phyloP scores from a whole-genome alignment of 2,113 vertebrate genomes.

The Pseudorectes ferrugineus region DNA sequence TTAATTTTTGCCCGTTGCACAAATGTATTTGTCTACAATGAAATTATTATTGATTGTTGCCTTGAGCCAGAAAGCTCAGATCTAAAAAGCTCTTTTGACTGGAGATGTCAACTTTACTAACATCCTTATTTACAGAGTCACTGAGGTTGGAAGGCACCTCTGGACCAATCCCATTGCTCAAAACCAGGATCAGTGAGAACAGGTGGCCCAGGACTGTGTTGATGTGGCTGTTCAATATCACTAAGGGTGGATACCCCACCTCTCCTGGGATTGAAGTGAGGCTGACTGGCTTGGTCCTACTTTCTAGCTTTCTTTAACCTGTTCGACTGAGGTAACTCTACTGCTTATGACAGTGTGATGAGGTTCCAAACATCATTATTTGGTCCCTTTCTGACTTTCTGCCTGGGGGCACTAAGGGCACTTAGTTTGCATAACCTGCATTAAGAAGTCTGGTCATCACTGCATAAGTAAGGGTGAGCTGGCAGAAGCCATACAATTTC shows the following conservation, averaged over 20 bases:
- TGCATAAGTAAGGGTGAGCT: background rate
- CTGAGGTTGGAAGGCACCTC: background rate
- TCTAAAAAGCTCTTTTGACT: background rate
- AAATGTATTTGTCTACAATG: background rate
- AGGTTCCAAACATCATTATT: background rate
- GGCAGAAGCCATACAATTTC: background rate
- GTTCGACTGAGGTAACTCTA: background rate
- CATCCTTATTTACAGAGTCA: background rate
- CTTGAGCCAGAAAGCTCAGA: background rate
- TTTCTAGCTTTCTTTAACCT: background rate
- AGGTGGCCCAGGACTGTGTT: background rate
- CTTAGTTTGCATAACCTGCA: background rate
- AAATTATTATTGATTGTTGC: background rate
- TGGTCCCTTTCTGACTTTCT: background rate
- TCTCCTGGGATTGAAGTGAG: background rate
- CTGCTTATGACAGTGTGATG: background rate
- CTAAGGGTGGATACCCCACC: background rate
- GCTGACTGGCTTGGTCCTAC: background rate
- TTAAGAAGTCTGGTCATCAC: background rate
- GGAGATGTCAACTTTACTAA: background rate
- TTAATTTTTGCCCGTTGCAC: background rate
- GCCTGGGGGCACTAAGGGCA: background rate
- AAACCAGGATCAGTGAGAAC: background rate
- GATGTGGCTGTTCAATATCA: background rate
- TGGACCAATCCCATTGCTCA: background rate